Percentiles rank a stretch among this genome's conserved stretches.
These are phyloP conservation scores for Artemia sp. DNA, from an alignment of 2,888 invertebrate species.

Conservation along the genomic window DNA sequence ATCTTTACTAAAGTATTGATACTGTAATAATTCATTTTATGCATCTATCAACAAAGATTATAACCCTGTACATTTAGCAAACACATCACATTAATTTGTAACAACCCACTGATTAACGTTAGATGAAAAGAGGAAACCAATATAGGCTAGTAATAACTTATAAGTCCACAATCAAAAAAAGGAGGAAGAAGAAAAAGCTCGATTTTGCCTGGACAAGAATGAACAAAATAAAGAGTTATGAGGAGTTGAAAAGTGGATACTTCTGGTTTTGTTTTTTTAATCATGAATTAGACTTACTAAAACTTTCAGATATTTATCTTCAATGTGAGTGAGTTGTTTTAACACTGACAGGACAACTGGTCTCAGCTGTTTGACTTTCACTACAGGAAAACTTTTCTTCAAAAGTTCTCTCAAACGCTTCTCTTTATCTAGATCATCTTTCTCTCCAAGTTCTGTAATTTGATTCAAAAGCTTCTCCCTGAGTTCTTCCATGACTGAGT, in stretches of 20 bases:
- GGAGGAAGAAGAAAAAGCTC: too few relatives aligned
- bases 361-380: conserved; percentile 69
- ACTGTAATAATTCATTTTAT: too few relatives aligned
- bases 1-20: too few relatives aligned
- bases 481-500: conserved; percentile 66
- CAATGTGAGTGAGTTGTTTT: conserved; percentile 78
- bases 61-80: too few relatives aligned
- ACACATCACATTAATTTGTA: too few relatives aligned
- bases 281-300: conserved; percentile 38
- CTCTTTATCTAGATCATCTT: conserved; percentile 53
- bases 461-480: conserved; percentile 54
- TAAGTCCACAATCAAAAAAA: too few relatives aligned
- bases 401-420: conserved; percentile 74
- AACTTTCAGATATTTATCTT: conserved; percentile 64
- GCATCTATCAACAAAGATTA: too few relatives aligned
- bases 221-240: neutral
- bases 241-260: neutral
- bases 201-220: neutral
- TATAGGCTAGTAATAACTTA: too few relatives aligned
- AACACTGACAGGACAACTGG: conserved; percentile 90
- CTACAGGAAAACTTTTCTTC: conserved; percentile 80
- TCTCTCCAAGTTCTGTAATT: conserved; percentile 63
- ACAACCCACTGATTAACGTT: too few relatives aligned
- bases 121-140: too few relatives aligned
- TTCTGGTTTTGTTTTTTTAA: too few relatives aligned